Conservation (phyloP, 2,113 vertebrate species). For the Donacobius atricapilla region DNA sequence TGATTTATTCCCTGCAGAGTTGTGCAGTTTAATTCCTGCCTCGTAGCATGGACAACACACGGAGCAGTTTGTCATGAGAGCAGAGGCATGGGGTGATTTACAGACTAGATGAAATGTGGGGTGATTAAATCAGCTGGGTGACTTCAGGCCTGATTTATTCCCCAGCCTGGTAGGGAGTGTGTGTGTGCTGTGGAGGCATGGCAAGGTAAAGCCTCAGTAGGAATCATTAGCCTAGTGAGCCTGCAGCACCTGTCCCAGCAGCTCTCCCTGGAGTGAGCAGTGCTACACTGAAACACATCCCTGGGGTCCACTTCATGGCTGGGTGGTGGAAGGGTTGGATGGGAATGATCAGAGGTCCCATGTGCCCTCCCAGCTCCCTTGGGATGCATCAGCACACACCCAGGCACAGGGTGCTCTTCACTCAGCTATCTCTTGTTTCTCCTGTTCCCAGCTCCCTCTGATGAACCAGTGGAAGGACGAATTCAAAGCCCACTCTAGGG, state of each 20-base stretch:
- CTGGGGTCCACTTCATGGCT: not conserved
- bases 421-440: not conserved
- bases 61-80: constrained; percentile 28
- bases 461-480: constrained; percentile 97
- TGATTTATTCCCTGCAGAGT: constrained; percentile 31
- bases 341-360: not conserved
- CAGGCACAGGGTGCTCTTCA: rapidly evolving
- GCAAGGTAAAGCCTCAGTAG: not conserved
- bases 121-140: constrained; percentile 18
- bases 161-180: not conserved
- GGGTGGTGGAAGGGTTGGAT: not conserved
- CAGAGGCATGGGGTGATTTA: constrained; percentile 8
- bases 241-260: not conserved
- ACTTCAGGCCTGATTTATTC: constrained; percentile 33
- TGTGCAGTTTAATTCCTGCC: constrained; percentile 14
- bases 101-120: constrained; percentile 6
- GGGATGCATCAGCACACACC: not conserved
- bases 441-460: constrained; percentile 80
- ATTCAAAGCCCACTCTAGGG: constrained; percentile 90
- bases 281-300: not conserved
- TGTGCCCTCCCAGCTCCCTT: not conserved
- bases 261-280: not conserved
- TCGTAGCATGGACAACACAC: not conserved
- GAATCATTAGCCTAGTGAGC: not conserved
- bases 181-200: rapidly evolving